These are phyloP conservation scores for Puma concolor DNA, from an alignment of 2,113 vertebrate species.

Conservation along the genomic window DNA sequence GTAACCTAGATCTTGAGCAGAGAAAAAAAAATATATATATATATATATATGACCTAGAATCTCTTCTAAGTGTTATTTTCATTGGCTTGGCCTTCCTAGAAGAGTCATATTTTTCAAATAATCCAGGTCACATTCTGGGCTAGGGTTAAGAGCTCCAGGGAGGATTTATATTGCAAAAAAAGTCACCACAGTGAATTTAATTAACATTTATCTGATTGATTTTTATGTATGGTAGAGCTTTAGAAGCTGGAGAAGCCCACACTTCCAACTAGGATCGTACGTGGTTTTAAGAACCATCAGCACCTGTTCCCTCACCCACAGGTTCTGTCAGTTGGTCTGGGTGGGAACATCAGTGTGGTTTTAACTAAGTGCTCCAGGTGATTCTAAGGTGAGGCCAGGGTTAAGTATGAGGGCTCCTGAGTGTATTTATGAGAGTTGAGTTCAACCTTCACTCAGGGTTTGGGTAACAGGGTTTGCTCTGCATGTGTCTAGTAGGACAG, in stretches of 20 bases:
- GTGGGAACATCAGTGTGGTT: neutral
- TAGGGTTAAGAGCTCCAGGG: neutral
- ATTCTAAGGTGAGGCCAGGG: neutral
- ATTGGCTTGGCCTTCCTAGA: neutral
- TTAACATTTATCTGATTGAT: neutral
- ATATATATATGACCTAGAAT: neutral
- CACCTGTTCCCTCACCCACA: neutral
- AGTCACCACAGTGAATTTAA: neutral
- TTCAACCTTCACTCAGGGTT: neutral
- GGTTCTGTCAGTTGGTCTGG: neutral
- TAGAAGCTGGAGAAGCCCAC: neutral
- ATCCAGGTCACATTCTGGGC: neutral
- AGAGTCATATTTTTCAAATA: slow-evolving; percentile 9
- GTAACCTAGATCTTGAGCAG: neutral
- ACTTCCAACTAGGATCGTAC: neutral
- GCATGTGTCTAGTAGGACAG: rapidly evolving
- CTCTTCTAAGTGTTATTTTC: neutral
- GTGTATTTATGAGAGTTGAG: neutral
- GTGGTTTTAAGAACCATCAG: neutral
- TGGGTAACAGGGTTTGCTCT: neutral
- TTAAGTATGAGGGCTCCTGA: neutral
- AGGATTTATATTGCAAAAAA: neutral
- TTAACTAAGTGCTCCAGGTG: neutral
- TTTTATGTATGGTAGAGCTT: neutral
- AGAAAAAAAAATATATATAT: neutral